These are phyloP conservation scores for Scytalopus superciliaris DNA, from an alignment of 2,113 vertebrate species.

Conservation along the genomic window DNA sequence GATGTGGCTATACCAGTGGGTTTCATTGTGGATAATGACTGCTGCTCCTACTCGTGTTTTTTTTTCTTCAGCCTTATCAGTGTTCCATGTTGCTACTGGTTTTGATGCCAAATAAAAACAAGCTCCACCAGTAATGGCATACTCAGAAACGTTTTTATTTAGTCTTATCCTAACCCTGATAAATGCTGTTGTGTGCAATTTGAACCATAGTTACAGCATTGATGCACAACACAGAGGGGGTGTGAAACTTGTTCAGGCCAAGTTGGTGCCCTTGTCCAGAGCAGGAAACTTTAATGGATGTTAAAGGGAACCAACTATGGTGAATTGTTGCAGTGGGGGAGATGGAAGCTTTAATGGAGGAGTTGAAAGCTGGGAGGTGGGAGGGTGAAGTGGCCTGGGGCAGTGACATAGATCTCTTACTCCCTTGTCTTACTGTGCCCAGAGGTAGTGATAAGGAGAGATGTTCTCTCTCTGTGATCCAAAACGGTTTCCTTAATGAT, in stretches of 20 bases:
- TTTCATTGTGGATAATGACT: background rate
- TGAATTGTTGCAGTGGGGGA: background rate
- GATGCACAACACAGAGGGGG: background rate
- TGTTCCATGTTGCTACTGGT: background rate
- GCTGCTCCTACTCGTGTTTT: background rate
- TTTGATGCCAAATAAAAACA: background rate
- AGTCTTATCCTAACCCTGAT: background rate
- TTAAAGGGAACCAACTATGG: rapidly evolving
- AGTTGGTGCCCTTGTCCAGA: background rate
- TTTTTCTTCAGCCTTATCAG: background rate
- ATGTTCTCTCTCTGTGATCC: background rate
- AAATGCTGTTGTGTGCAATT: background rate
- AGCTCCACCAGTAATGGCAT: background rate
- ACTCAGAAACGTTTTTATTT: background rate
- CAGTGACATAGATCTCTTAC: background rate
- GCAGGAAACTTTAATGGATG: background rate
- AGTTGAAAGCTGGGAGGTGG: background rate
- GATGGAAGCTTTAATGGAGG: background rate
- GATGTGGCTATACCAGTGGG: rapidly evolving
- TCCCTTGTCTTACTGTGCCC: background rate
- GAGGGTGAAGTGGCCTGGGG: background rate
- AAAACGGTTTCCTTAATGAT: background rate
- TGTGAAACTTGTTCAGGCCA: background rate
- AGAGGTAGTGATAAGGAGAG: background rate
- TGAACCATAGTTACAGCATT: background rate